Evolutionary conservation across 2,113 vertebrate species (phyloP).

Genomic region (Amia ocellicauda): DNA sequence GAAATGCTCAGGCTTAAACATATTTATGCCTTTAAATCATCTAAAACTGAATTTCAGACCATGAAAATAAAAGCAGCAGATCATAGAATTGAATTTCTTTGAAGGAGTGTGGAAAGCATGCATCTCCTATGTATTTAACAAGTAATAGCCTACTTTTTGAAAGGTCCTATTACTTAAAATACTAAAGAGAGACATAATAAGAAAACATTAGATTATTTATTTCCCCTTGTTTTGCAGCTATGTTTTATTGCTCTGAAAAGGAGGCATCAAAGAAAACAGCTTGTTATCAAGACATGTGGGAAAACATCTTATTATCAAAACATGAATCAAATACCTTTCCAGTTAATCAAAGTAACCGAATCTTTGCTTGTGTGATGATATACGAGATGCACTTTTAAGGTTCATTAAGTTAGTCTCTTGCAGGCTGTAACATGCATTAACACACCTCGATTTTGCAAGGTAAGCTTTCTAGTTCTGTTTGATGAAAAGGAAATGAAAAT

Average conservation of each 20-base stretch:
- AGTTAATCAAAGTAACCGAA: conserved; percentile 11
- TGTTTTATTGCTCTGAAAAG: background rate
- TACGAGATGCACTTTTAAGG: conserved; percentile 1
- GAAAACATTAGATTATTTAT: background rate
- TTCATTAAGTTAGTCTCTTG: conserved; percentile 15
- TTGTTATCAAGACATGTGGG: background rate
- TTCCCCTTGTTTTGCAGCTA: too few species aligned
- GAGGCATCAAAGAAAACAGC: background rate
- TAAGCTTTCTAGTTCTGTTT: conserved; percentile 17
- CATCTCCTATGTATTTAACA: too few species aligned
- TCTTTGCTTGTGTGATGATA: conserved; percentile 9
- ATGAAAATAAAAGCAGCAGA: too few species aligned
- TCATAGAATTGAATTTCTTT: too few species aligned
- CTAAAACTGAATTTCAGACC: too few species aligned
- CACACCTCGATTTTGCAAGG: conserved; percentile 14
- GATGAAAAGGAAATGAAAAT: conserved; percentile 19
- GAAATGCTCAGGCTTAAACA: too few species aligned
- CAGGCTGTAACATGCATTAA: background rate
- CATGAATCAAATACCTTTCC: conserved; percentile 7
- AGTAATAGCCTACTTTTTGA: background rate
- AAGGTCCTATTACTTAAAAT: background rate
- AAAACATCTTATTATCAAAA: background rate
- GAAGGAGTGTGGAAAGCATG: too few species aligned
- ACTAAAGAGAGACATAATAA: background rate
- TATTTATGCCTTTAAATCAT: too few species aligned